These are phyloP conservation scores for Nyctibius bracteatus DNA, from an alignment of 2,113 vertebrate genomes.

Conservation along the genomic window DNA sequence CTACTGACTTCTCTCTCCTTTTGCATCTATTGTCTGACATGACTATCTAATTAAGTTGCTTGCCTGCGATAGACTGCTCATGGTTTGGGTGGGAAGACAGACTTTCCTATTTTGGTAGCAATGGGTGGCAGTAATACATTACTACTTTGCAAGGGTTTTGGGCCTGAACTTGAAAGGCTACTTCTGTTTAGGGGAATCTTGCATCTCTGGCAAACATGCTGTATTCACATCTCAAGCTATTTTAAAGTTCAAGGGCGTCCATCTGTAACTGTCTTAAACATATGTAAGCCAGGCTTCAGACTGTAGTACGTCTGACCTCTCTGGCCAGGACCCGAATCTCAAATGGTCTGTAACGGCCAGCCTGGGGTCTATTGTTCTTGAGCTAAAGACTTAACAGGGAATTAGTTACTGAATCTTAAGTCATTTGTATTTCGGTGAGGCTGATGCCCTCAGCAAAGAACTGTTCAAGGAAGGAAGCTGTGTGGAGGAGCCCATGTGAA, in stretches of 20 bases:
- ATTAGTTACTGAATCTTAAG: background rate
- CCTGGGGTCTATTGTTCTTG: background rate
- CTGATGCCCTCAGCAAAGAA: background rate
- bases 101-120: background rate
- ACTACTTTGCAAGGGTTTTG: background rate
- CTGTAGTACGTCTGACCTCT: background rate
- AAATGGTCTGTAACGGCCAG: background rate
- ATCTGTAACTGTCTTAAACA: background rate
- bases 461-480: background rate
- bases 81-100: background rate
- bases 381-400: background rate
- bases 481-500: background rate
- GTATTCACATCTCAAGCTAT: background rate
- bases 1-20: background rate
- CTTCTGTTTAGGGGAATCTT: background rate
- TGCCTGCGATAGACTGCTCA: background rate
- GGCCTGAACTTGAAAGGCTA: background rate
- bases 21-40: background rate
- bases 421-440: background rate
- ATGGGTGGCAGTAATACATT: background rate
- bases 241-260: background rate
- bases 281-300: background rate
- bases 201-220: background rate
- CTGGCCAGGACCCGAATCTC: background rate
- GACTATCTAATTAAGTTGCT: background rate